Conservation (phyloP, 2,113 vertebrate genomes). For the Bostrychus sinensis region DNA sequence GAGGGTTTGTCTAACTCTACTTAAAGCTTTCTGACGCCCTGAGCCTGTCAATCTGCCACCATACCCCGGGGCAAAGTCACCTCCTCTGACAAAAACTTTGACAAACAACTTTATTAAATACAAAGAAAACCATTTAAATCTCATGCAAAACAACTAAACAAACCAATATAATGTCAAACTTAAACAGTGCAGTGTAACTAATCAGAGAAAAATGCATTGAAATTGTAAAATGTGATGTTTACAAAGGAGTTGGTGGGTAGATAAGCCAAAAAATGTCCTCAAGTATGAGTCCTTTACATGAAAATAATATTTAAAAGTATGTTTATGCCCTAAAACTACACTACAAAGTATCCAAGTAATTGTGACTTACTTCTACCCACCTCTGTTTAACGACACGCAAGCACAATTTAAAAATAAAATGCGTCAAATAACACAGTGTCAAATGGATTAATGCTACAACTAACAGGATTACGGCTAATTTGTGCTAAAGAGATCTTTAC, state of each 20-base stretch:
- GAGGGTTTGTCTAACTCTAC: not conserved
- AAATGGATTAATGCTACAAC: not conserved
- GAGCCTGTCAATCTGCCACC: not conserved
- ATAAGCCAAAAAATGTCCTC: too few relatives aligned
- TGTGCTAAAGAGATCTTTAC: not conserved
- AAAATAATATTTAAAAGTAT: too few relatives aligned
- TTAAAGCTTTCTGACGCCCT: not conserved
- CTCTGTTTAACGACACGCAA: too few relatives aligned
- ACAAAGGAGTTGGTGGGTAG: too few relatives aligned
- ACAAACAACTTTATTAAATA: not conserved
- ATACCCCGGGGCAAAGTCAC: not conserved
- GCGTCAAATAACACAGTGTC: not conserved
- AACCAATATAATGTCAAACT: not conserved
- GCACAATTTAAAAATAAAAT: not conserved
- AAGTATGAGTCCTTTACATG: too few relatives aligned
- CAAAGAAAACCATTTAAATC: too few relatives aligned
- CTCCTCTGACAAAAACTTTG: not conserved
- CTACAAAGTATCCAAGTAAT: too few relatives aligned
- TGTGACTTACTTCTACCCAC: too few relatives aligned
- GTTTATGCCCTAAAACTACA: too few relatives aligned
- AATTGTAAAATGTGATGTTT: too few relatives aligned
- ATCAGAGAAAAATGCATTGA: not conserved
- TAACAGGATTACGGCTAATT: not conserved
- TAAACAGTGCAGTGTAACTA: not conserved
- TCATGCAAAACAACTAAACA: not conserved